Conservation (phyloP, 2,113 vertebrate species). For the Xenopus tropicalis region UCB_Xtro_10.0 CM004443.2:67515501-67516000, state of each 20-base stretch:
- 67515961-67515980: slow-evolving; percentile 31
- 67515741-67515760: slow-evolving; percentile 50
- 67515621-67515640: slow-evolving; percentile 20
- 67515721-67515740: slow-evolving; percentile 52
- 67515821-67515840: no score
- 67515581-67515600: no score
- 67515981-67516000: slow-evolving; percentile 38
- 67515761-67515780: slow-evolving; percentile 51
- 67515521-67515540: no score
- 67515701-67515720: slow-evolving; percentile 59
- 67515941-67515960: slow-evolving; percentile 45
- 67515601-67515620: no score
- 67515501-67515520: no score
- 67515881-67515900: slow-evolving; percentile 29
- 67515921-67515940: slow-evolving; percentile 40
- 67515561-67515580: no score
- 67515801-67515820: no score
- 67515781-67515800: slow-evolving; percentile 49
- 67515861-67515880: slow-evolving; percentile 42
- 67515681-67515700: slow-evolving; percentile 52
- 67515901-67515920: neutral
- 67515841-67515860: slow-evolving; percentile 5
- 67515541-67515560: no score
- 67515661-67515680: slow-evolving; percentile 53
- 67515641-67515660: slow-evolving; percentile 41